These are phyloP conservation scores for Heliocidaris erythrogramma DNA, from an alignment of 35 echinoderm and acorn worm genomes.

Conservation along the genomic window DNA sequence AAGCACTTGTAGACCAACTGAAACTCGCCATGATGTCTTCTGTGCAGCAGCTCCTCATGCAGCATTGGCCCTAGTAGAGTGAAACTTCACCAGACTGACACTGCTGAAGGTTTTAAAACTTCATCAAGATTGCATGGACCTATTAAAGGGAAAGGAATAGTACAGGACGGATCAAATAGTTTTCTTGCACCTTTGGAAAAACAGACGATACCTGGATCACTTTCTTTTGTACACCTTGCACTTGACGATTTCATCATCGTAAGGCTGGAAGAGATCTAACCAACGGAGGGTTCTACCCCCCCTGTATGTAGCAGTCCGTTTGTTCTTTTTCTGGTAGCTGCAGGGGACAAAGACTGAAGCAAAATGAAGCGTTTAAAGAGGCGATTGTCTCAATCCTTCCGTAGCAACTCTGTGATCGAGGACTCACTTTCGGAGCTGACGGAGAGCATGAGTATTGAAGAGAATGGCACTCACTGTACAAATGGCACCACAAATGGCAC, in stretches of 20 bases:
- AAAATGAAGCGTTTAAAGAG: conserved; percentile 88
- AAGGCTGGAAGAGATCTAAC: neutral
- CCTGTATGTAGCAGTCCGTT: neutral
- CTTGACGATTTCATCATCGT: neutral
- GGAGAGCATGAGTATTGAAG: conserved; percentile 90
- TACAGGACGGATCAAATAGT: neutral
- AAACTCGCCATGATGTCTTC: neutral
- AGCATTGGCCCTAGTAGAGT: conserved; percentile 8
- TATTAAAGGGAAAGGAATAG: neutral
- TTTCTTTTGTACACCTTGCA: neutral
- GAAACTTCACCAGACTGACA: too few species aligned
- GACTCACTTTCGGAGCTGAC: conserved; percentile 92
- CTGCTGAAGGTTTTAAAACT: neutral
- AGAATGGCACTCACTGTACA: conserved; percentile 55
- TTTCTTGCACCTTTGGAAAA: too few species aligned
- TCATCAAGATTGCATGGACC: neutral
- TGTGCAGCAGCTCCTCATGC: neutral
- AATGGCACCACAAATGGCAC: conserved; percentile 26
- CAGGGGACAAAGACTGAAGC: neutral
- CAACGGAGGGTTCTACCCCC: neutral
- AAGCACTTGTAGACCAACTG: neutral
- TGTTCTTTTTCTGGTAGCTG: too few species aligned
- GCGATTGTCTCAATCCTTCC: conserved; percentile 78
- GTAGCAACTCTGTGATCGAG: conserved; percentile 83
- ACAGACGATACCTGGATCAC: neutral